Evolutionary conservation across 2,797 vertebrate species (phyloP).

Genomic region (Etheostoma perlongum): DNA sequence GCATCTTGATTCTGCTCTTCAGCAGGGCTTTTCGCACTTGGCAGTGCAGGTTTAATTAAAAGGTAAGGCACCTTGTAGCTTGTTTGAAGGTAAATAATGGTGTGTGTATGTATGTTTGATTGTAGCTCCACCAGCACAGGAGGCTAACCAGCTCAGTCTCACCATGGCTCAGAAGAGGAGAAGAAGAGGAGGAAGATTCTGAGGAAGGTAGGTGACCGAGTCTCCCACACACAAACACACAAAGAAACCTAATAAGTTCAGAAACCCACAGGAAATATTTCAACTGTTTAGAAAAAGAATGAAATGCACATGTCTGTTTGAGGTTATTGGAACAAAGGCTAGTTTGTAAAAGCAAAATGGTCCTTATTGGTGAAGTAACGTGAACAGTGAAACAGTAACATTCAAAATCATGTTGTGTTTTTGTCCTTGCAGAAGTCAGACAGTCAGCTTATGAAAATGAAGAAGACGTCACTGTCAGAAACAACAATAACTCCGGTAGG

Average conservation of each 20-base stretch:
- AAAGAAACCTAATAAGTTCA: not conserved
- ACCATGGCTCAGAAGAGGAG: constrained; percentile 97
- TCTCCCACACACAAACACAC: not conserved
- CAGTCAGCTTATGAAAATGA: constrained; percentile 92
- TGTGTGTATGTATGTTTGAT: constrained; percentile 6
- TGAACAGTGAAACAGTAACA: not conserved
- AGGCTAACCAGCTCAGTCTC: constrained; percentile 94
- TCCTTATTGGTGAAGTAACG: not conserved
- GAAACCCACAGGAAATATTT: not conserved
- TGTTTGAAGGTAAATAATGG: constrained; percentile 17
- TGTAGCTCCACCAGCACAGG: constrained; percentile 94
- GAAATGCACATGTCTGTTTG: not conserved
- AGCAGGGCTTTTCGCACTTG: not conserved
- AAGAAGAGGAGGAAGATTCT: constrained; percentile 96
- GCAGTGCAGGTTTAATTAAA: not conserved
- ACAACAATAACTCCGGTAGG: constrained; percentile 97
- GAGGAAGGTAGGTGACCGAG: constrained; percentile 87
- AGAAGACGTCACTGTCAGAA: constrained; percentile 91
- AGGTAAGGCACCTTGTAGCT: not conserved
- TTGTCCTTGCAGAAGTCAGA: constrained; percentile 90
- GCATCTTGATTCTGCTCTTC: not conserved
- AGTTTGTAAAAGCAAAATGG: not conserved
- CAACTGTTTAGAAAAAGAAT: not conserved
- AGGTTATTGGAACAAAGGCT: not conserved
- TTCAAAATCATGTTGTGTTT: not conserved